Evolutionary conservation across 2,113 vertebrate species (phyloP).

Genomic region (Hydrochoerus hydrochaeris): DNA sequence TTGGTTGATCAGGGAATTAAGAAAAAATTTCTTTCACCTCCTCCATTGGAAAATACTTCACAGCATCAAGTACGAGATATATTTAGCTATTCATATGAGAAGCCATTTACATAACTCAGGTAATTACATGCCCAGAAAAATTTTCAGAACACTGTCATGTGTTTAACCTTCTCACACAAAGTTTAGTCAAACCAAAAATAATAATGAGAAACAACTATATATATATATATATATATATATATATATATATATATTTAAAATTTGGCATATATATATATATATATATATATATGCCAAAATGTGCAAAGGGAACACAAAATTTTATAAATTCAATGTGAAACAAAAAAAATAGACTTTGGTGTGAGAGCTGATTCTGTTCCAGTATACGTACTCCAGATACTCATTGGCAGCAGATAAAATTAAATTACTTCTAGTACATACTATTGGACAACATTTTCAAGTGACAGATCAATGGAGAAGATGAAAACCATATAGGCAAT

Average conservation of each 20-base stretch:
- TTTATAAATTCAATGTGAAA: constrained; percentile 8
- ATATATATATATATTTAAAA: too few species aligned
- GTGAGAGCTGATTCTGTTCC: not conserved
- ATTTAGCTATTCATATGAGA: not conserved
- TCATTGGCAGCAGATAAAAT: not conserved
- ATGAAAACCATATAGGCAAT: not conserved
- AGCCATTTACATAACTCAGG: not conserved
- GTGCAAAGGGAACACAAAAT: not conserved
- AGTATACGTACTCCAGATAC: not conserved
- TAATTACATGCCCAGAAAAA: not conserved
- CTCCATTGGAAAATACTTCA: constrained; percentile 1
- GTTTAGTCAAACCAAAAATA: not conserved
- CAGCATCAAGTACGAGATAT: not conserved
- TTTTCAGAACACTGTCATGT: not conserved
- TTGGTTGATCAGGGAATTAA: not conserved
- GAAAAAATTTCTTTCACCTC: not conserved
- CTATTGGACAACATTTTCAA: not conserved
- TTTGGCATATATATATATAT: not conserved
- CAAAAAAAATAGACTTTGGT: not conserved
- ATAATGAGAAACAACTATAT: not conserved
- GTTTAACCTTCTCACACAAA: constrained; percentile 4
- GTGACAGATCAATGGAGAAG: not conserved
- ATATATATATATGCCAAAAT: not conserved
- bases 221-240: not conserved
- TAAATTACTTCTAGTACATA: not conserved